Base-by-base conservation (phyloP, 2,888 invertebrate genomes). In the Sipunculus nudus region DNA sequence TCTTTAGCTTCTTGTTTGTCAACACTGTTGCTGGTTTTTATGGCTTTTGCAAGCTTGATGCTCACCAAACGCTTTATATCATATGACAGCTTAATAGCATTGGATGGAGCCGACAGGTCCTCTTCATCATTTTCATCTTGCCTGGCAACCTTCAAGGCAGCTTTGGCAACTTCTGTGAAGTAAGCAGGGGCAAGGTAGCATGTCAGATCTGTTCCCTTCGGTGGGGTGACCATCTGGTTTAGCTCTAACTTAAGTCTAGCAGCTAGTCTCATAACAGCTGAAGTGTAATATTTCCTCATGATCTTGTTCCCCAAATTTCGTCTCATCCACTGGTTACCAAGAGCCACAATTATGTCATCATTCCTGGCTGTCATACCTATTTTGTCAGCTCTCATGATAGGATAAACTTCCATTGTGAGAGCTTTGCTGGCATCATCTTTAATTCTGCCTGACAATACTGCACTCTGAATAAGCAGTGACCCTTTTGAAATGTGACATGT, bases 71-170 rank as follows among this genome's bases (percentile, higher is more conserved):
- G 35, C 43, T 60, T 60, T 3, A 66, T 56, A 43, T 66, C 63
- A 40, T 45, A 63, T 10, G 53, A 49, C 16, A 66, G 35, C 46
- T 66, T 66, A 10, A 66, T 55, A n/a, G 55, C 57, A 59, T 66
- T 66, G 40, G 53, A 53, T n/a, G 66, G 66, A 2, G 60, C 45
- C 8, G 45, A 50, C 26, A 67, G 28, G 4, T 64, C 63, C 29
- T 67, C 67, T 23, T 58, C 59, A 57, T 63, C 67, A 55, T 63
- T 62, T 1, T 2, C 31, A 38, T 48, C 43, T 21, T 29, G 25
- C 21, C 46, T 53, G 29, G 47, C 55, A 48, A 57, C 57, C 25
- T 23, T 19, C n/a, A 67, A 38, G 25, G 63, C 47, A 29, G 58
- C 67, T 25, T 64, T 54, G 16, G 60, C 32, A 19, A 61, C 61